Conservation (phyloP, 2,797 vertebrate genomes). For the Menidia menidia region DNA sequence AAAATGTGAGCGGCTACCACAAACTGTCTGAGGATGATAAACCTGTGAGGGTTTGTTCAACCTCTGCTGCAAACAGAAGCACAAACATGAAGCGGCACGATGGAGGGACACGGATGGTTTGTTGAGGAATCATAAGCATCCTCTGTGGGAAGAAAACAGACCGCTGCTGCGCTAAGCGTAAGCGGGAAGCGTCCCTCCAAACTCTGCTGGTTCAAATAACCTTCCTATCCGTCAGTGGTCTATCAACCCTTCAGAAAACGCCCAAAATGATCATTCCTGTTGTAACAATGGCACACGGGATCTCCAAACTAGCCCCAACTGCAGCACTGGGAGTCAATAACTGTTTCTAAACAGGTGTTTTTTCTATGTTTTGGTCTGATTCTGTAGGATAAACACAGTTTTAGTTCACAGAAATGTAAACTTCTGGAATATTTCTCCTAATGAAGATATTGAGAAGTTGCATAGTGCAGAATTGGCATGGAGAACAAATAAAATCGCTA, state of each 20-base stretch:
- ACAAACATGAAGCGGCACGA: constrained; percentile 53
- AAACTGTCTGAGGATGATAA: constrained; percentile 14
- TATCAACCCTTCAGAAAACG: no score
- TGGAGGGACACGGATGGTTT: constrained; percentile 7
- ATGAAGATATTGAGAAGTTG: no score
- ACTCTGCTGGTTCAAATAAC: background rate
- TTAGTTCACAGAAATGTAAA: no score
- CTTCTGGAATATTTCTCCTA: no score
- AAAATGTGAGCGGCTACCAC: background rate
- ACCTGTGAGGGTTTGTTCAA: constrained; percentile 25
- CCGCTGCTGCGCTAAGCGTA: background rate
- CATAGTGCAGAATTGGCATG: no score
- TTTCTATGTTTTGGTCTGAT: no score
- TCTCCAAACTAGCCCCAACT: no score
- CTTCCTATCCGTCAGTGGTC: background rate
- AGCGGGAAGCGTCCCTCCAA: background rate
- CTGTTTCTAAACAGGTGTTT: no score
- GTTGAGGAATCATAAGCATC: constrained; percentile 49
- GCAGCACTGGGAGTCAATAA: no score
- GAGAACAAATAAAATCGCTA: no score
- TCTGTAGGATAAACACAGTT: no score
- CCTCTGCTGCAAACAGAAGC: constrained; percentile 39
- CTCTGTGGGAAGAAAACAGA: background rate
- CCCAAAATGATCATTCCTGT: no score
- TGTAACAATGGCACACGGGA: background rate